Evolutionary conservation across 30 jellyfish, hydroid and myxozoan species (phyloP).

Genomic region (Pseudorhiza aurosa): DNA sequence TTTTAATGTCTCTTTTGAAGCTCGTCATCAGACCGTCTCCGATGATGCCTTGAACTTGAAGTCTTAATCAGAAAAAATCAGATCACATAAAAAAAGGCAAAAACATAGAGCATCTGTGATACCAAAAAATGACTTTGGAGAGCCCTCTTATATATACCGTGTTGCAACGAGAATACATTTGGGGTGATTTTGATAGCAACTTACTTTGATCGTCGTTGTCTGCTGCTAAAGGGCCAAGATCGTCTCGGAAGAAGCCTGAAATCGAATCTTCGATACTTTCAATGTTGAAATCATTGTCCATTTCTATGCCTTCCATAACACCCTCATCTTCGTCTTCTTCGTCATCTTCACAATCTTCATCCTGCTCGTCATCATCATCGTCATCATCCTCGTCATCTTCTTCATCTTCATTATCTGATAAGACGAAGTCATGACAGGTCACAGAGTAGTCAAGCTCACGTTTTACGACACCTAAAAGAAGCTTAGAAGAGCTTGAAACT

Average conservation of each 20-base stretch:
- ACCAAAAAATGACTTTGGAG: too few species aligned
- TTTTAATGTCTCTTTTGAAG: too few species aligned
- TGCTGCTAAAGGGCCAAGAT: slow-evolving; percentile 63
- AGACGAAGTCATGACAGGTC: too few species aligned
- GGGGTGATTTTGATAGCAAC: too few species aligned
- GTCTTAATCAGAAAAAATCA: too few species aligned
- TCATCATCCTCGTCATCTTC: slow-evolving; percentile 62
- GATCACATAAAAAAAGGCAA: too few species aligned
- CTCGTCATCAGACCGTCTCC: too few species aligned
- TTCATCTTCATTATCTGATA: slow-evolving; percentile 46
- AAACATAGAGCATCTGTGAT: too few species aligned
- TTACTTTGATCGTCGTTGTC: slow-evolving; percentile 64
- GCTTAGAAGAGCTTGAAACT: neutral
- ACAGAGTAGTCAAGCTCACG: neutral
- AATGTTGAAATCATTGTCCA: slow-evolving; percentile 65
- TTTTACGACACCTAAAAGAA: neutral
- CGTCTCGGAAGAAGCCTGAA: slow-evolving; percentile 63
- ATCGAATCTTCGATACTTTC: slow-evolving; percentile 70
- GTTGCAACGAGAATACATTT: too few species aligned
- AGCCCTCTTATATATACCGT: too few species aligned
- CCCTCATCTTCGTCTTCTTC: slow-evolving; percentile 78
- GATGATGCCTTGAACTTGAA: too few species aligned
- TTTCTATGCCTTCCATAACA: slow-evolving; percentile 70
- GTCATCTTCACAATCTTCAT: slow-evolving; percentile 58
- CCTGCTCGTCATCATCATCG: slow-evolving; percentile 45